A percentile compares a stretch with the other conserved stretches of the same genome.
phyloP scores from a whole-genome alignment of 2,888 invertebrate species.

The Chydorus sphaericus region DNA sequence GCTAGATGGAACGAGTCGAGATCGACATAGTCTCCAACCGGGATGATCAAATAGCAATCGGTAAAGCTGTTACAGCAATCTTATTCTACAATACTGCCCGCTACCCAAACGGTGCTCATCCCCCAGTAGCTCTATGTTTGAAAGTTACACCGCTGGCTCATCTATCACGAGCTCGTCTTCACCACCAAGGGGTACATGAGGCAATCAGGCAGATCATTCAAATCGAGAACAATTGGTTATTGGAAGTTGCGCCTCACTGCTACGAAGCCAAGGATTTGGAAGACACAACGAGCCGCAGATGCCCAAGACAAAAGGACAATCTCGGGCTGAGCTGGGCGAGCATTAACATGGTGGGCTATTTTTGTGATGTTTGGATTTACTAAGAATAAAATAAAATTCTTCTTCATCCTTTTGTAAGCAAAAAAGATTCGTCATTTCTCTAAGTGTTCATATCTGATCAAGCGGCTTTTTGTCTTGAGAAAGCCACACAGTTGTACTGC shows the following conservation, averaged over 20 bases:
- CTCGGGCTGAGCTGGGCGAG: constrained; percentile 25
- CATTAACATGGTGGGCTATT: neutral
- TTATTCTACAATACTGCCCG: constrained; percentile 97
- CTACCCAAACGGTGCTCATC: constrained; percentile 80
- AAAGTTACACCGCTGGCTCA: constrained; percentile 88
- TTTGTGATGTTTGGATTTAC: neutral
- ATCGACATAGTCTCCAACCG: constrained; percentile 79
- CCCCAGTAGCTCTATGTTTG: constrained; percentile 94
- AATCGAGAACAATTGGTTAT: constrained; percentile 93
- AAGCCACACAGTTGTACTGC: too few relatives aligned
- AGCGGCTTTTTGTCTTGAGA: too few relatives aligned
- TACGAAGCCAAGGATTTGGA: constrained; percentile 92
- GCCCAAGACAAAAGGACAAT: constrained; percentile 62
- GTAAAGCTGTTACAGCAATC: constrained; percentile 92
- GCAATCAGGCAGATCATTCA: constrained; percentile 97
- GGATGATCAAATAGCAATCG: constrained; percentile 66
- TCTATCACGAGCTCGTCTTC: constrained; percentile 95
- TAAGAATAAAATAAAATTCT: neutral
- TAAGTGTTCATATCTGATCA: neutral
- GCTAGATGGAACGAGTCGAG: constrained; percentile 92
- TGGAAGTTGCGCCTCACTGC: constrained; percentile 98
- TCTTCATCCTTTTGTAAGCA: neutral
- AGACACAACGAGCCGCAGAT: constrained; percentile 88
- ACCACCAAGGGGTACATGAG: constrained; percentile 98
- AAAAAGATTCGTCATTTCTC: neutral